phyloP scores from a whole-genome alignment of 2,888 invertebrate species.

The Sinodicranocentrus sp. region DNA sequence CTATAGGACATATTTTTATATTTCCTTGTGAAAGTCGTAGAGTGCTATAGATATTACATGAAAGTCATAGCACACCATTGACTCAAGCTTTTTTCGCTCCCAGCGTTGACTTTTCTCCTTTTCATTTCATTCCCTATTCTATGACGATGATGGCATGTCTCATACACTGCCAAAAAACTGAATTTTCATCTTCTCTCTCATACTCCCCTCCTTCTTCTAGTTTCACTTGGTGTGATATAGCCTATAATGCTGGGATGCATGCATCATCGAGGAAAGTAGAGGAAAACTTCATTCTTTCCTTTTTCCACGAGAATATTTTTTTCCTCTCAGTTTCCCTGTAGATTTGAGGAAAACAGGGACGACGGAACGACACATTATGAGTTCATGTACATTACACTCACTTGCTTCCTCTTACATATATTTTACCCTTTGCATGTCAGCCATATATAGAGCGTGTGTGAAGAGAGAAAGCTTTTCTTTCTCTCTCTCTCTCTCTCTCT shows the following conservation, averaged over 20 bases:
- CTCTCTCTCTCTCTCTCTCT: too few relatives aligned
- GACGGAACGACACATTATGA: constrained; percentile 30
- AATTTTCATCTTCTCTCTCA: constrained; percentile 56
- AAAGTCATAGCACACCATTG: background rate
- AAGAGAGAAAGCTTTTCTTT: constrained; percentile 21
- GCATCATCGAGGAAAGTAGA: too few relatives aligned
- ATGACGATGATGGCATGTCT: constrained; percentile 59
- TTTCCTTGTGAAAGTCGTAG: too few relatives aligned
- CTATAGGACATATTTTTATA: too few relatives aligned
- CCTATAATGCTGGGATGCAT: too few relatives aligned
- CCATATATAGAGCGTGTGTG: constrained; percentile 11
- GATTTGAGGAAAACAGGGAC: constrained; percentile 35
- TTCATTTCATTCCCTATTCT: constrained; percentile 47
- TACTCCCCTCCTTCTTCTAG: constrained; percentile 35
- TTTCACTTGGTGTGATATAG: background rate
- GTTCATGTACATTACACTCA: constrained; percentile 11
- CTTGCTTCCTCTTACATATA: background rate
- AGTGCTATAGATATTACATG: too few relatives aligned
- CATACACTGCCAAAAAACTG: constrained; percentile 60
- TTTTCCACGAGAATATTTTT: too few relatives aligned
- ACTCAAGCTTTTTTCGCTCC: background rate
- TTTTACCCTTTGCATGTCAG: constrained; percentile 30
- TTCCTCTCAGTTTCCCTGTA: constrained; percentile 37
- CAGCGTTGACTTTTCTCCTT: constrained; percentile 39
- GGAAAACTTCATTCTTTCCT: too few relatives aligned